Base-by-base conservation (phyloP, 2,113 vertebrate genomes). In the Pterocles orientalis region DNA sequence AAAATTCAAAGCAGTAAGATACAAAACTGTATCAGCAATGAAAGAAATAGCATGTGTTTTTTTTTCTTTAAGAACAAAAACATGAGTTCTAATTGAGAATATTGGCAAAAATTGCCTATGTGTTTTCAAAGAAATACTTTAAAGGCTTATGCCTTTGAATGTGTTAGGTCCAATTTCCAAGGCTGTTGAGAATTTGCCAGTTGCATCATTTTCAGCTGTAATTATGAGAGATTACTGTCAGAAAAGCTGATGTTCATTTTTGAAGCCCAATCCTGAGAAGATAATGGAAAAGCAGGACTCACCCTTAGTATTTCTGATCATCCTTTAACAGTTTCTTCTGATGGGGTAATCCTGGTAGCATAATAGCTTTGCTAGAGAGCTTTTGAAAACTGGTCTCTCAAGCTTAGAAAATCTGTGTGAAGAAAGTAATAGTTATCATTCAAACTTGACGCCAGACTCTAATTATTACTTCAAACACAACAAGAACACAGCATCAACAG, bases 301-400 rank as follows among this genome's bases (percentile, higher is more conserved):
- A 53, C 56, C 64, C 34, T 86, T 34, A 23, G 58, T 65, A 47
- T 64, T 86, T 82, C 76, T 77, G 86, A 89, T 87, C 34, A 81
- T 78, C 77, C 81, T 88, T 56, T 77, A 80, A 69, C 62, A 96
- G 64, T 90, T 96, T 84, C 73, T 82, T 90, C 86, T 82, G 69
- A 60, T 19, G 57, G 69, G 79, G 88, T 77, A 92, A 96, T 58
- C 56, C 53, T 92, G 79, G 77, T 58, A 94, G 86, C 29, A 69
- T 84, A 85, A 91, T 79, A 90, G 75, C 82, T 90, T 97, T 94
- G 77, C 87, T 96, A 73, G 73, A 89, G 86, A 88, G 86, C 76
- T 96, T 93, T 95, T 94, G 73, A 93, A 97, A 97, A 97, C 97
- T 95, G 94, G 97, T 97, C 93, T 94, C 92, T 92, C 96, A 89